A percentile compares a stretch with the other conserved stretches of the same genome.
Evolutionary conservation across 1,140 invertebrate genomes (phyloP).

Genomic region (Drosophila jambulina): DNA sequence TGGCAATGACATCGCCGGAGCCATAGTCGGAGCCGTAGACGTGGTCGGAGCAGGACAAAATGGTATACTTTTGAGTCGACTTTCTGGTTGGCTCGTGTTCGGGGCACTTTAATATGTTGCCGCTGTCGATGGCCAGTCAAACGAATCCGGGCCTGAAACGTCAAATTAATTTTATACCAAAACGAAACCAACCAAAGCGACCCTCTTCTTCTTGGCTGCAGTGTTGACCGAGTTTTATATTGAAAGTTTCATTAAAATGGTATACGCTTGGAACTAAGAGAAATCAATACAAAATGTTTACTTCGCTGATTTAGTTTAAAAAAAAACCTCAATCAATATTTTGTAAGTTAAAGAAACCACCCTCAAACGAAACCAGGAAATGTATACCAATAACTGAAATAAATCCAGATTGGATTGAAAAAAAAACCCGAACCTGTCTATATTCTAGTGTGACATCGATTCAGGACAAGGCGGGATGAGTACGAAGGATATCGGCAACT

Average conservation of each 20-base stretch:
- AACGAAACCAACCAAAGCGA: constrained; percentile 5
- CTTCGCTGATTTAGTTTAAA: not conserved
- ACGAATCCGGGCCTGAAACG: constrained; percentile 31
- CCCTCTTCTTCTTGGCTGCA: constrained; percentile 16
- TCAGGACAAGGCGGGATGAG: constrained; percentile 10
- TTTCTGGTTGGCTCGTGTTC: constrained; percentile 24
- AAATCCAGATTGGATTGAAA: not conserved
- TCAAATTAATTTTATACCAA: constrained; percentile 37
- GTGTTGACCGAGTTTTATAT: constrained; percentile 12
- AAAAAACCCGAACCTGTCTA: not conserved
- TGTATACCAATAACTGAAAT: constrained; percentile 1
- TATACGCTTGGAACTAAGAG: not conserved
- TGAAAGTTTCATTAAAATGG: not conserved
- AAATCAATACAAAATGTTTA: not conserved
- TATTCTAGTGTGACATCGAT: constrained; percentile 7
- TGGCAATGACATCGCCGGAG: constrained; percentile 45
- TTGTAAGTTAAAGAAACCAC: not conserved
- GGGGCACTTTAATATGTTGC: constrained; percentile 39
- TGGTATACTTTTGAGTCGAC: constrained; percentile 39
- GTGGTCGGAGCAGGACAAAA: not conserved
- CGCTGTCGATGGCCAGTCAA: constrained; percentile 38
- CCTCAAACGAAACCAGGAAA: not conserved
- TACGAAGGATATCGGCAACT: constrained; percentile 5
- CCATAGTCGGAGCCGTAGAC: not conserved
- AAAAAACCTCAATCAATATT: not conserved